These are phyloP conservation scores for Temnothorax ravouxi DNA, from an alignment of 2,888 invertebrate genomes.

Conservation along the genomic window DNA sequence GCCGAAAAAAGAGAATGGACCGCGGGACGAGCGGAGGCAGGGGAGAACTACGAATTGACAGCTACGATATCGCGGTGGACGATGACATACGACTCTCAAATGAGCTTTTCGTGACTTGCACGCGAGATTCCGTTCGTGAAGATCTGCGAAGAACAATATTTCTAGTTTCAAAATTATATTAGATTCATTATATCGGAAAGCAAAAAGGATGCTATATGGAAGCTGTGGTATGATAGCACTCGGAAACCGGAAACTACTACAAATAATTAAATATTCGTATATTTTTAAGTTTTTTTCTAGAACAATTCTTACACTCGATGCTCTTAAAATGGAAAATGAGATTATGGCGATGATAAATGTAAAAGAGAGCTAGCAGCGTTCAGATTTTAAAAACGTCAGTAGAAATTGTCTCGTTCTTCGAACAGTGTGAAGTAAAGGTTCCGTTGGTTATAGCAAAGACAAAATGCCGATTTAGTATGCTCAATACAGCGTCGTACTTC, in stretches of 20 bases:
- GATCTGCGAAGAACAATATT: slow-evolving; percentile 8
- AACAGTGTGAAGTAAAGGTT: neutral
- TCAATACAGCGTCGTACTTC: slow-evolving; percentile 8
- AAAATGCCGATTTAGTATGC: slow-evolving; percentile 1
- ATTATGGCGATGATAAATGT: slow-evolving; percentile 1
- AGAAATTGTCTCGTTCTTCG: neutral
- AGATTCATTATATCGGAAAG: neutral
- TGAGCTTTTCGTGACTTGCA: slow-evolving; percentile 25
- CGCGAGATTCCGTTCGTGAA: neutral
- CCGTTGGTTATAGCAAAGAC: neutral
- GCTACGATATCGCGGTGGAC: slow-evolving; percentile 23
- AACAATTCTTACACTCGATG: neutral
- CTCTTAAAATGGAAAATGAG: neutral
- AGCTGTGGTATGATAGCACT: neutral
- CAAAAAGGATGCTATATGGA: neutral
- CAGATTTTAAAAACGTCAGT: neutral
- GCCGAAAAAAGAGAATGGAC: slow-evolving; percentile 38
- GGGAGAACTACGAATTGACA: slow-evolving; percentile 43
- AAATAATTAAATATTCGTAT: neutral
- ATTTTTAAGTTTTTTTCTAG: neutral
- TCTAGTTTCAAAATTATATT: neutral
- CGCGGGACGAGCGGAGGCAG: slow-evolving; percentile 3
- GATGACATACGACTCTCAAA: slow-evolving; percentile 30
- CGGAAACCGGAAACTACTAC: neutral
- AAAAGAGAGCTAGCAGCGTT: neutral